Conservation (phyloP, 2,888 invertebrate genomes). For the Hyles lineata region DNA sequence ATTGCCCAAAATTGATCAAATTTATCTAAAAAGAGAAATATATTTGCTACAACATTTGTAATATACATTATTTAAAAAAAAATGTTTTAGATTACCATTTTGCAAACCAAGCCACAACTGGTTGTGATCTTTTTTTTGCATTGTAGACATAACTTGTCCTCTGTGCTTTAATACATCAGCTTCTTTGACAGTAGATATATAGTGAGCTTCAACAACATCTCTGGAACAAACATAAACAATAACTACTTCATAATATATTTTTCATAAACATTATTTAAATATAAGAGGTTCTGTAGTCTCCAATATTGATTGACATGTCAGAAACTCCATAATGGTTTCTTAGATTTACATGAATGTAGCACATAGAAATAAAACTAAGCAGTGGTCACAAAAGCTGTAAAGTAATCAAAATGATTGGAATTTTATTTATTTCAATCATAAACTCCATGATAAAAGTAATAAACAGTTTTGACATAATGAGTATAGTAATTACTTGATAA, state of each 20-base stretch:
- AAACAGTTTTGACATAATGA: too few species aligned
- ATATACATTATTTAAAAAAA: conserved; percentile 10
- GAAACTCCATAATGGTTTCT: too few species aligned
- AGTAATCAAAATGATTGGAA: too few species aligned
- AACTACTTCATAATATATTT: background rate
- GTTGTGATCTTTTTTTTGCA: conserved; percentile 98
- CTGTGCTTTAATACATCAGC: conserved; percentile 99
- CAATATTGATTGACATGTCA: too few species aligned
- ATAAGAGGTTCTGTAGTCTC: too few species aligned
- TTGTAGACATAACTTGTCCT: conserved; percentile 93
- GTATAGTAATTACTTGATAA: too few species aligned
- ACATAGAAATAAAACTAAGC: too few species aligned
- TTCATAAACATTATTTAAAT: too few species aligned
- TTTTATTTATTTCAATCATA: too few species aligned
- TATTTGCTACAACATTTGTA: background rate
- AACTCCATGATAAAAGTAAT: too few species aligned
- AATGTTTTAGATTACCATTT: conserved; percentile 87
- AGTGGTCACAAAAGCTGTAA: too few species aligned
- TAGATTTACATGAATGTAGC: too few species aligned
- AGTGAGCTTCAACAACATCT: conserved; percentile 96
- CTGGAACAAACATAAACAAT: conserved; percentile 74
- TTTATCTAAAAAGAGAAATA: conserved; percentile 88
- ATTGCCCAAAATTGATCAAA: conserved; percentile 99
- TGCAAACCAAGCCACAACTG: conserved; percentile 97
- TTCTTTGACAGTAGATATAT: conserved; percentile 98